phyloP scores from a whole-genome alignment of 2,113 vertebrate genomes.

The Lates calcarifer region DNA sequence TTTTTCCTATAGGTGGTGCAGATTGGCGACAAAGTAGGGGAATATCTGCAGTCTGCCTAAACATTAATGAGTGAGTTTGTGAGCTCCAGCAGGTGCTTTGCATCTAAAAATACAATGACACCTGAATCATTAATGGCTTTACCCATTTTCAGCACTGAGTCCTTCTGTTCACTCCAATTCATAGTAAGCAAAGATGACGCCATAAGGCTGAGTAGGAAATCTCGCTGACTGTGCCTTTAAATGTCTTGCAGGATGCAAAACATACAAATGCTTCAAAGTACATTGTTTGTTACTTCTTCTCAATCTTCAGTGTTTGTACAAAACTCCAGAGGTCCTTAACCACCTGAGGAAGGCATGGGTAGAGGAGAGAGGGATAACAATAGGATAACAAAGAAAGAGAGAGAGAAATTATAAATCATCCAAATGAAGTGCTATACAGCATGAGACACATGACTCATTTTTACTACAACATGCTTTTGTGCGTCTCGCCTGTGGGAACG shows the following conservation, averaged over 20 bases:
- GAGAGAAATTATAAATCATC: slow-evolving; percentile 63
- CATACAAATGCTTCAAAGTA: slow-evolving; percentile 33
- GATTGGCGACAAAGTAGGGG: neutral
- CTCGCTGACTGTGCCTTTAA: slow-evolving; percentile 78
- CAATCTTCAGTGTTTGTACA: slow-evolving; percentile 82
- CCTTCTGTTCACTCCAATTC: slow-evolving; percentile 6
- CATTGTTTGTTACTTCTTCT: slow-evolving; percentile 75
- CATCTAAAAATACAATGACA: slow-evolving; percentile 6
- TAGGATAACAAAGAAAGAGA: slow-evolving; percentile 38
- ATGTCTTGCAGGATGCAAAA: slow-evolving; percentile 61
- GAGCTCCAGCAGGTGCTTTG: slow-evolving; percentile 25
- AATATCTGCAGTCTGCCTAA: slow-evolving; percentile 21
- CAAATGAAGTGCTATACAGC: slow-evolving; percentile 64
- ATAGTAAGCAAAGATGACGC: slow-evolving; percentile 10
- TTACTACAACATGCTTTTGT: slow-evolving; percentile 72
- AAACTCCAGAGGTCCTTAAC: slow-evolving; percentile 86
- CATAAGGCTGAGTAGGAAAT: slow-evolving; percentile 51
- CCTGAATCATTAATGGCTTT: slow-evolving; percentile 32
- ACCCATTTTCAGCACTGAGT: slow-evolving; percentile 3
- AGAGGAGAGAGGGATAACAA: slow-evolving; percentile 17
- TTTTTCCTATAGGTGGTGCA: slow-evolving; percentile 24
- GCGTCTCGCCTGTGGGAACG: slow-evolving; percentile 71
- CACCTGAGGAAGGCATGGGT: slow-evolving; percentile 78
- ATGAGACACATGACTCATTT: slow-evolving; percentile 76
- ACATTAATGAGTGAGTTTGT: neutral